Evolutionary conservation across 1,140 invertebrate genomes (phyloP), one percentile per base, ranked within the genome.

Genomic region (Eulimnadia texana): DNA sequence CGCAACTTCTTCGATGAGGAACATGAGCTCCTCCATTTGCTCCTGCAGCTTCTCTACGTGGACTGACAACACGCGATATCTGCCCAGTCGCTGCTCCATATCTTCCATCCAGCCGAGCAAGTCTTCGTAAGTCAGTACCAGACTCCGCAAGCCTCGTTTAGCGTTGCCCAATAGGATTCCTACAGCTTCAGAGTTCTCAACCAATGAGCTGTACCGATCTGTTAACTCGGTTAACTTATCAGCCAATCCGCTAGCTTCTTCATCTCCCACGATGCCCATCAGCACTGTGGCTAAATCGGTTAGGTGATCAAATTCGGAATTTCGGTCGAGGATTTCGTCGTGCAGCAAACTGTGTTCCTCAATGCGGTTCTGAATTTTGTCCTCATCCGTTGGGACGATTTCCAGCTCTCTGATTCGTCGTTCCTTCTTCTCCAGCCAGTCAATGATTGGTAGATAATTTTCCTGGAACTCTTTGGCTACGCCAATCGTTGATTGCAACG

Each of bases 91-190:
- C 16, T 82, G 79, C 69, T 94, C 89, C 82, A 90, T 91, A 63
- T 76, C 78, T 67, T 93, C 90, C 85, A 96, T 92, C 92, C 93
- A 97, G 0, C 82, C 85, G 28, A 90, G 83, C 1, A 97, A 73
- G 69, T 93, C 90, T 76, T 96, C 90, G 70, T 93, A 94, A 0
- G 87, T 91, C 0, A 93, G 78, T 0, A 93, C 89, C 19, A 94
- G 72, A 69, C 90, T 86, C 16, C 90, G 77, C 3, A 94, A 72
- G n/a, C 87, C 89, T 70, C 87, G 83, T 63, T 88, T 80, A 0
- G 89, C 90, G 55, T 84, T 80, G 67, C 85, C 81, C 3, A 95
- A 73, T 0, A 93, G 73, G 42, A 82, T 79, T 3, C 86, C 87
- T 47, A 93, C 79, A 63, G 83, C 80, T 54, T 93, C 84, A 59